phyloP scores from a whole-genome alignment of 2,797 vertebrate species.

The Danio tinwini region DNA sequence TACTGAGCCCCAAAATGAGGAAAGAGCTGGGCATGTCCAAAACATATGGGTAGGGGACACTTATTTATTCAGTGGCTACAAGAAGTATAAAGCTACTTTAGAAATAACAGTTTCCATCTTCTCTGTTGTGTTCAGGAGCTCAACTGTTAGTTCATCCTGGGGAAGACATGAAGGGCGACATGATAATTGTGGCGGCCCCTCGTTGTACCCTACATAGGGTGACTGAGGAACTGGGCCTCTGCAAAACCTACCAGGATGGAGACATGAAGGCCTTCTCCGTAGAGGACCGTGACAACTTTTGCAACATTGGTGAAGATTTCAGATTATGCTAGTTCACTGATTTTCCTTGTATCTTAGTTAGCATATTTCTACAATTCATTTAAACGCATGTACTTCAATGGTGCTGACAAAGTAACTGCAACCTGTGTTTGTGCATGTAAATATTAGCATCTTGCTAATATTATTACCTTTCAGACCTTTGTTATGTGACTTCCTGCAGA shows the following conservation, averaged over 20 bases:
- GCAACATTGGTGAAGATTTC: constrained; percentile 70
- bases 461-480: background rate
- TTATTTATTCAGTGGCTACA: no score
- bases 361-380: background rate
- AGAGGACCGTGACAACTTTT: constrained; percentile 74
- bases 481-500: constrained; percentile 64
- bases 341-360: background rate
- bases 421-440: background rate
- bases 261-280: constrained; percentile 80
- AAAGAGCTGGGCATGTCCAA: no score
- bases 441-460: background rate
- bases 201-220: constrained; percentile 77
- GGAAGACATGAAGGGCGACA: constrained; percentile 77
- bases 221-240: constrained; percentile 79
- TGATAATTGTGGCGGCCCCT: constrained; percentile 79
- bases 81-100: no score
- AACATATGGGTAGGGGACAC: no score
- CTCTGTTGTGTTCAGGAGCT: constrained; percentile 69
- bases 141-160: constrained; percentile 79
- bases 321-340: background rate
- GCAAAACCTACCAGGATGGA: constrained; percentile 70
- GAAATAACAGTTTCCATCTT: background rate
- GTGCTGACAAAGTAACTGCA: background rate
- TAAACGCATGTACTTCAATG: background rate
- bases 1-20: no score